Base-by-base conservation (phyloP, 2,113 vertebrate species). In the Camelus bactrianus region DNA sequence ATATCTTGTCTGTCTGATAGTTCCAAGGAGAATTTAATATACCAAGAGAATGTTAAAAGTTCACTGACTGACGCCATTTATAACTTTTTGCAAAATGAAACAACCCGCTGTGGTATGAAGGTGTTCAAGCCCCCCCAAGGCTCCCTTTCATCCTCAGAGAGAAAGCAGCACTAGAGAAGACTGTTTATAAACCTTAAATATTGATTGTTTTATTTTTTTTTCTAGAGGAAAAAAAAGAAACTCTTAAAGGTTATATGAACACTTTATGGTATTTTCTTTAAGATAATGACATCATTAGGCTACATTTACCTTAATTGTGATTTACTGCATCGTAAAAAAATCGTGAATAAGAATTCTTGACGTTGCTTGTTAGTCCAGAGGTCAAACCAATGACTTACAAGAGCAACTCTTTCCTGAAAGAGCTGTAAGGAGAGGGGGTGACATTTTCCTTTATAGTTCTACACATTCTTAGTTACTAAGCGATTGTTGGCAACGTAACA, bases 361-460 rank as follows among this genome's bases (percentile, higher is more conserved):
- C 99, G 98, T 98, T 99, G 99, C 50, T 97, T 95, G 96, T 99
- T 99, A 1, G 98, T 99, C 99, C 99, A 99, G 83, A 99, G 97
- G 94, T 99, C 99, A 98, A 99, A 99, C 99, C 99, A 99, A 93
- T 99, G 99, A 50, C 98, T 96, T 97, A 99, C 96, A 2, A 99
- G 99, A n/a, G 97, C 98, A 42, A 98, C 97, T 98, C 99, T 98
- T 98, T 99, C 99, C 97, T 99, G 98, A 98, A 99, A 99, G 85
- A 99, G 98, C 99, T 99, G 79, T 22, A 72, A 95, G 56, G 42
- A 38, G 28, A 24, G 2, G 52, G 38, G 73, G 62, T 28, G 30
- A 69, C 48, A 92, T 83, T 83, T 93, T 69, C 15, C 56, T 77
- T n/a, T 88, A 60, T 6, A 72, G 69, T 84, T 84, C 30, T 22